A percentile compares a stretch with the other conserved stretches of the same genome.
Evolutionary conservation across 2,113 vertebrate genomes (phyloP).

Genomic region (Macaca nemestrina): DNA sequence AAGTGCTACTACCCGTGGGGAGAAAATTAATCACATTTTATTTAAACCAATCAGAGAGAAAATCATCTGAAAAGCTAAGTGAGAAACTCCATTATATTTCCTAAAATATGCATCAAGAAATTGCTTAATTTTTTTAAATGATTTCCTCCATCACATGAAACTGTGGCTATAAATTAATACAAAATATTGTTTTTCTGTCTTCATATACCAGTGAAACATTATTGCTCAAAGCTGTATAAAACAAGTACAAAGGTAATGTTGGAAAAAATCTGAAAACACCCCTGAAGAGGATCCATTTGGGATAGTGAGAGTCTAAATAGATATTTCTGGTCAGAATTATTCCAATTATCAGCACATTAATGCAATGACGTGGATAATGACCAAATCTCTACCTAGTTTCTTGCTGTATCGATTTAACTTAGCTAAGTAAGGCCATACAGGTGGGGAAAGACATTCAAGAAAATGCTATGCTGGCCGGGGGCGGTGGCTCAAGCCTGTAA

Average conservation of each 20-base stretch:
- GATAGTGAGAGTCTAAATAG: not conserved
- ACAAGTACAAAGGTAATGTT: not conserved
- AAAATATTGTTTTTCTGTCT: conserved; percentile 4
- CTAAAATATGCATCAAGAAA: conserved; percentile 24
- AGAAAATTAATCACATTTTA: conserved; percentile 34
- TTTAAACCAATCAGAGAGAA: conserved; percentile 4
- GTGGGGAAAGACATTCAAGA: not conserved
- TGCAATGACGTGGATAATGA: not conserved
- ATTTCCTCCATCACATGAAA: conserved; percentile 1
- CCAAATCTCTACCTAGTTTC: not conserved
- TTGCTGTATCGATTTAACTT: not conserved
- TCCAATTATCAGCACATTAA: not conserved
- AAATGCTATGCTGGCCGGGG: not conserved
- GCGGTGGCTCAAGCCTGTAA: too few relatives aligned
- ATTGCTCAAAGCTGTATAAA: not conserved
- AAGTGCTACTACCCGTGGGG: not conserved
- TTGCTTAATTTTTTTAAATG: conserved; percentile 6
- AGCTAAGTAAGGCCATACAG: not conserved
- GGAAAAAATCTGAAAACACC: conserved; percentile 22
- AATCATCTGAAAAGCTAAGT: not conserved
- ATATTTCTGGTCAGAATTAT: not conserved
- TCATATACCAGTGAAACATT: not conserved
- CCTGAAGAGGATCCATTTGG: not conserved
- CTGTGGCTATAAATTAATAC: not conserved
- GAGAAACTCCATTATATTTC: conserved; percentile 15